A percentile compares a stretch with the other conserved stretches of the same genome.
phyloP scores from a whole-genome alignment of 2,888 invertebrate species.

The Merodon equestris region DNA sequence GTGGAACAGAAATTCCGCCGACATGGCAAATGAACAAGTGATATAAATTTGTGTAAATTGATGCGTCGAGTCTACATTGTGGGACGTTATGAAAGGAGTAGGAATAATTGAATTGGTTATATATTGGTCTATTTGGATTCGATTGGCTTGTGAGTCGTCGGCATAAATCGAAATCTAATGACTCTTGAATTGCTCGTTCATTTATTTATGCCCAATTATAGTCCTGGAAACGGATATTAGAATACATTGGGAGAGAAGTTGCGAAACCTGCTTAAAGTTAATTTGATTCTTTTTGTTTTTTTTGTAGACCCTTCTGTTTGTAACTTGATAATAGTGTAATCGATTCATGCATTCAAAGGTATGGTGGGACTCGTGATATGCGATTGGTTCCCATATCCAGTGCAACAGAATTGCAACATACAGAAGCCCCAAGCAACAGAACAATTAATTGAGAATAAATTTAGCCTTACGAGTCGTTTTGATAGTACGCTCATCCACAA shows the following conservation, averaged over 20 bases:
- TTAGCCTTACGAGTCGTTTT: too few relatives aligned
- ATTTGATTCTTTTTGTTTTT: too few relatives aligned
- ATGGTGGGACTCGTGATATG: too few relatives aligned
- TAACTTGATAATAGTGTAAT: background rate
- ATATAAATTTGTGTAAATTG: slow-evolving; percentile 68
- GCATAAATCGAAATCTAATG: slow-evolving; percentile 54
- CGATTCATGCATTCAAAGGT: background rate
- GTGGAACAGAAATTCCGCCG: slow-evolving; percentile 42
- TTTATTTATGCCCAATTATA: slow-evolving; percentile 59
- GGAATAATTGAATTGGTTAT: slow-evolving; percentile 64
- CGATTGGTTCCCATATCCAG: too few relatives aligned
- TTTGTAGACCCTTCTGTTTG: background rate
- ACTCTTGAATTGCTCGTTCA: slow-evolving; percentile 45
- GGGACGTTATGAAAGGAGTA: slow-evolving; percentile 37
- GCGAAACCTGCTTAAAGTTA: too few relatives aligned
- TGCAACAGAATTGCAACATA: too few relatives aligned
- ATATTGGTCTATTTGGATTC: slow-evolving; percentile 48
- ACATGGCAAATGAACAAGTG: slow-evolving; percentile 62
- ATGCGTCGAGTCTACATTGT: slow-evolving; percentile 52
- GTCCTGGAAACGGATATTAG: slow-evolving; percentile 7
- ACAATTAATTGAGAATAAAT: too few relatives aligned
- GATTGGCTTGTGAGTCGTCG: slow-evolving; percentile 41
- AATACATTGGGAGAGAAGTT: background rate
- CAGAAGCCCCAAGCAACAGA: too few relatives aligned
- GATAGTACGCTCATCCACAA: too few relatives aligned